phyloP scores from a whole-genome alignment of 2,888 invertebrate genomes.

The Tigriopus californicus region DNA sequence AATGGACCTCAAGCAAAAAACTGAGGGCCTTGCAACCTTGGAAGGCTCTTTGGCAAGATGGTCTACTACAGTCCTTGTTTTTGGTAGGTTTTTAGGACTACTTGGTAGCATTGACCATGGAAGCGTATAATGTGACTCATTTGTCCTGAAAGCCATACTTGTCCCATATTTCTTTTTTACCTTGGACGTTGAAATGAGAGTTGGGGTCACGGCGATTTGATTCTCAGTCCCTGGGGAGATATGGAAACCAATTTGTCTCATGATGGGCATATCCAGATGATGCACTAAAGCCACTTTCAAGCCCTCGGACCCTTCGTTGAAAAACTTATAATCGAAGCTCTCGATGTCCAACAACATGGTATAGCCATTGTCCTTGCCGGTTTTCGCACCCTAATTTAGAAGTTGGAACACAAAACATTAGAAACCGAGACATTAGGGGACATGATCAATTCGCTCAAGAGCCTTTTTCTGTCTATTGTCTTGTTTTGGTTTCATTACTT shows the following conservation, averaged over 20 bases:
- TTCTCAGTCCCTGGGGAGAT: slow-evolving; percentile 13
- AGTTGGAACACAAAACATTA: neutral
- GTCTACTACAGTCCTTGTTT: too few species aligned
- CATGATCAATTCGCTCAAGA: neutral
- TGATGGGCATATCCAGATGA: slow-evolving; percentile 14
- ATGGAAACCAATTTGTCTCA: slow-evolving; percentile 11
- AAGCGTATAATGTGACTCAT: neutral
- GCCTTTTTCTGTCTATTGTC: neutral
- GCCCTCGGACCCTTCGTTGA: slow-evolving; percentile 7
- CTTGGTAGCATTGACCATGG: too few species aligned
- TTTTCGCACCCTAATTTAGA: slow-evolving; percentile 7
- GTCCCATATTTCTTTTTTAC: neutral
- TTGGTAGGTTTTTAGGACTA: too few species aligned
- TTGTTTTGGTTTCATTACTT: too few species aligned
- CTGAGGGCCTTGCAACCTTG: too few species aligned
- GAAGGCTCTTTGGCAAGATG: too few species aligned
- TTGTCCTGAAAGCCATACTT: neutral
- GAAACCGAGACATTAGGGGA: neutral
- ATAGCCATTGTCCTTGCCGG: slow-evolving; percentile 13
- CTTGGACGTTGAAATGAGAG: neutral
- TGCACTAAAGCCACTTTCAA: slow-evolving; percentile 10
- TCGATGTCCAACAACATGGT: slow-evolving; percentile 10
- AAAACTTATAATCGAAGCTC: slow-evolving; percentile 9
- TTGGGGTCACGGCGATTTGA: slow-evolving; percentile 12
- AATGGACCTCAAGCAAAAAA: too few species aligned